Evolutionary conservation across 2,888 invertebrate genomes (phyloP).

Genomic region (Perizoma affinitatum): DNA sequence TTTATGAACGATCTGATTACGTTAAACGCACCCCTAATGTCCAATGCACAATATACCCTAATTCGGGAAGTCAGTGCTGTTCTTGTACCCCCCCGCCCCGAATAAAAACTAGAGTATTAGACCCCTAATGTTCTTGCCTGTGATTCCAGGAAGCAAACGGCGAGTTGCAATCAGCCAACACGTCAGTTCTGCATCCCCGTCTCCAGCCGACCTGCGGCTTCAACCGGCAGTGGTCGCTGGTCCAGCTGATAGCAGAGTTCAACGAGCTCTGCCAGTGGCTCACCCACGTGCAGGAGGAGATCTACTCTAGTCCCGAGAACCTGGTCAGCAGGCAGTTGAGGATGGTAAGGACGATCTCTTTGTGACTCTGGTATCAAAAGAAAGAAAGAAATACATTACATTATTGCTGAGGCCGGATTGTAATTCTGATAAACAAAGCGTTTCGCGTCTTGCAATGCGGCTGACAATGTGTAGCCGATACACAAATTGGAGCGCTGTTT

Average conservation of each 20-base stretch:
- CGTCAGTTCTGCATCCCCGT: conserved; percentile 72
- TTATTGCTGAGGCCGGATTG: no score
- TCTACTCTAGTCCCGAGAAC: conserved; percentile 90
- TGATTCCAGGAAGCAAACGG: conserved; percentile 89
- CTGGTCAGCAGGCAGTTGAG: conserved; percentile 87
- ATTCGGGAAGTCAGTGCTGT: no score
- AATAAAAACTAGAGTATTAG: no score
- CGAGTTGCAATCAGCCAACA: conserved; percentile 87
- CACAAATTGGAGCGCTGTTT: no score
- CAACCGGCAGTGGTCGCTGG: conserved; percentile 88
- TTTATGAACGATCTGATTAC: no score
- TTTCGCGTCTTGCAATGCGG: no score
- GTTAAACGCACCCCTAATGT: no score
- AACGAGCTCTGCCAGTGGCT: conserved; percentile 92
- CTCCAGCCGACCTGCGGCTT: conserved; percentile 68
- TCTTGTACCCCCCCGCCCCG: no score
- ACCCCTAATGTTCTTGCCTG: not conserved
- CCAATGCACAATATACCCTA: no score
- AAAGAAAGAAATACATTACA: no score
- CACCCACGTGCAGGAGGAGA: conserved; percentile 89
- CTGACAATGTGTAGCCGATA: no score
- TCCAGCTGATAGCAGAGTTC: conserved; percentile 91
- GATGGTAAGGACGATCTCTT: conserved; percentile 79
- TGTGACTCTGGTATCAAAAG: not conserved
- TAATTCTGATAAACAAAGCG: no score